Conservation (phyloP, 2,797 vertebrate species). For the Octomys mimax region DNA sequence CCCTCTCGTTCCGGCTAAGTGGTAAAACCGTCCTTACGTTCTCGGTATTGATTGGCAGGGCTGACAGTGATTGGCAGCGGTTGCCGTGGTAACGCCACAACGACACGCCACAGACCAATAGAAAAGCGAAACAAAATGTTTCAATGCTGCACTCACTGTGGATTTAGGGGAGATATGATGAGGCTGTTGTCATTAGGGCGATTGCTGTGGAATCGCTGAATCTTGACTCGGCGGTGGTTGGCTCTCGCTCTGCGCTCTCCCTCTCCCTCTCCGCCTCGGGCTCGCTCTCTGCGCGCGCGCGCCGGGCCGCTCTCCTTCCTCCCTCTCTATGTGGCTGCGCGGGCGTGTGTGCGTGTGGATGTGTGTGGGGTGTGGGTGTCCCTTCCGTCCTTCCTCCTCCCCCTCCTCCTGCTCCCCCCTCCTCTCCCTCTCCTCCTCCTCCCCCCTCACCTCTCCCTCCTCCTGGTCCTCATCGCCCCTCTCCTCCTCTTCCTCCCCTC, state of each 20-base stretch:
- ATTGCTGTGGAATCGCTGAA: slow-evolving; percentile 99
- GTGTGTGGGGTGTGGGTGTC: slow-evolving; percentile 89
- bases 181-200: slow-evolving; percentile 99
- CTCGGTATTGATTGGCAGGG: slow-evolving; percentile 99
- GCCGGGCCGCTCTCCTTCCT: slow-evolving; percentile 79
- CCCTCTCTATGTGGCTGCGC: slow-evolving; percentile 90
- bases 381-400: slow-evolving; percentile 87
- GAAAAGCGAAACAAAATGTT: slow-evolving; percentile 99
- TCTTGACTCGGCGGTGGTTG: slow-evolving; percentile 93
- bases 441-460: slow-evolving; percentile 77
- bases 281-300: slow-evolving; percentile 79
- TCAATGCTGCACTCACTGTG: slow-evolving; percentile 99
- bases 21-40: slow-evolving; percentile 99
- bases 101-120: slow-evolving; percentile 99
- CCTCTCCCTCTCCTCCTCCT: slow-evolving; percentile 74
- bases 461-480: slow-evolving; percentile 84
- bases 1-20: slow-evolving; percentile 93
- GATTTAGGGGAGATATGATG: slow-evolving; percentile 99
- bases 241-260: slow-evolving; percentile 77
- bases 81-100: slow-evolving; percentile 99
- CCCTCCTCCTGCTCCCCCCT: slow-evolving; percentile 80
- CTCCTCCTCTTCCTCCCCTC: slow-evolving; percentile 88
- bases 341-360: slow-evolving; percentile 90
- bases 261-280: slow-evolving; percentile 52
- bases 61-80: slow-evolving; percentile 99